Percentiles rank a stretch among this genome's conserved stretches.
Conservation (phyloP, 92 coral and sea anemone species). For the Paramuricea clavata region DNA sequence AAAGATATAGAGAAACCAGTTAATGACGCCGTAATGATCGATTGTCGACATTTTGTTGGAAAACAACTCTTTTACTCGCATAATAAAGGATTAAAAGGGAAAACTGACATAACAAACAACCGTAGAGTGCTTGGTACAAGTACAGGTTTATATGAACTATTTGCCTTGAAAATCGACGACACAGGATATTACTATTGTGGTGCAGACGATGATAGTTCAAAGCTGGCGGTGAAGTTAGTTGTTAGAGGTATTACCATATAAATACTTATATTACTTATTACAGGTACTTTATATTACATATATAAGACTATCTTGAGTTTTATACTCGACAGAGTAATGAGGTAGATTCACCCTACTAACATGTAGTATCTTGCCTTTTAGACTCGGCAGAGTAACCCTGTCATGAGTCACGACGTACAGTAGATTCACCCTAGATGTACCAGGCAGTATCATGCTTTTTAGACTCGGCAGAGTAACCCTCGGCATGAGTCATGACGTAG, state of each 20-base stretch:
- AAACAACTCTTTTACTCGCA: background rate
- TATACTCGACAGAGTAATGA: no score
- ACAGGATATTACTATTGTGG: conserved; percentile 16
- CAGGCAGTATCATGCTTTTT: no score
- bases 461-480: no score
- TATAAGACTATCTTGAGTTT: no score
- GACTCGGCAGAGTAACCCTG: no score
- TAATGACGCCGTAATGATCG: background rate
- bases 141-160: background rate
- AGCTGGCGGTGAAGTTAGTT: background rate
- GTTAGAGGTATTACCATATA: background rate
- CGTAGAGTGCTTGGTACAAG: background rate
- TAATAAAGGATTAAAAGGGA: background rate
- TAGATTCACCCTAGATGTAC: no score
- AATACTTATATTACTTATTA: background rate
- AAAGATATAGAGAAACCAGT: background rate
- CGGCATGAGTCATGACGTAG: no score
- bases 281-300: no score
- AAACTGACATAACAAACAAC: background rate
- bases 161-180: background rate
- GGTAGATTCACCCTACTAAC: no score
- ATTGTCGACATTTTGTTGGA: background rate
- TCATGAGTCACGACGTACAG: no score
- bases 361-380: no score
- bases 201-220: background rate